Evolutionary conservation across 2,113 vertebrate species (phyloP), one percentile per base, ranked within the genome.

Genomic region (Callocephalon fimbriatum): DNA sequence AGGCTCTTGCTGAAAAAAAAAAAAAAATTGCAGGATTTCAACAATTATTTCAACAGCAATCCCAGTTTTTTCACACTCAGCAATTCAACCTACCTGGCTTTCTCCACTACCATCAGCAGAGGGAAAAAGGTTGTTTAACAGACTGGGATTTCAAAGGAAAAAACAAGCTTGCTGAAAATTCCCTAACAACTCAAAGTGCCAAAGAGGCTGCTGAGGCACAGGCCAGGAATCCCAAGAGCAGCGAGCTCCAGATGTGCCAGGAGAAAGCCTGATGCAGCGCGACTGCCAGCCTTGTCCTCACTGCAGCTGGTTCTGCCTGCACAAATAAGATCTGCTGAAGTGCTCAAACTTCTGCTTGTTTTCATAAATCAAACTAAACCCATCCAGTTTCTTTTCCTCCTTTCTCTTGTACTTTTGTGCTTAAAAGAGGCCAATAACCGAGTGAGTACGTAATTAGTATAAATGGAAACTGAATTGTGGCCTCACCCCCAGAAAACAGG

Each of bases 361-460:
- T 90, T 73, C 63, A 82, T 86, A 96, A 96, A 96, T 78, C 84
- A 85, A 78, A 83, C 58, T 13, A 88, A 94, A 90, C 13, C 23
- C 68, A 62, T 44, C 45, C 76, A 86, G 50, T 61, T 11, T 31
- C 29, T 35, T 47, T 17, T 22, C 2, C 31, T 45, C 42, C 71
- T 74, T 95, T 92, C 59, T 59, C 47, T 71, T 58, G 63, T 79
- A 72, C 61, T 67, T 62, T 78, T 58, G 20, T 73, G 37, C 50
- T 80, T 88, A 80, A n/a, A 91, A n/a, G 67, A 95, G 50, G 54
- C 79, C 63, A 90, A 86, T 84, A 89, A 70, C 38, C 0, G 3
- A 73, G 37, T 8, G 37, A 95, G 71, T 59, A 76, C 1, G 2
- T 88, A 77, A 93, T 86, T 77, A 86, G 54, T 59, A 70, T 88